Evolutionary conservation across 2,113 vertebrate genomes (phyloP), one percentile per base, ranked within the genome.

Genomic region (Leptocoma aspasia): DNA sequence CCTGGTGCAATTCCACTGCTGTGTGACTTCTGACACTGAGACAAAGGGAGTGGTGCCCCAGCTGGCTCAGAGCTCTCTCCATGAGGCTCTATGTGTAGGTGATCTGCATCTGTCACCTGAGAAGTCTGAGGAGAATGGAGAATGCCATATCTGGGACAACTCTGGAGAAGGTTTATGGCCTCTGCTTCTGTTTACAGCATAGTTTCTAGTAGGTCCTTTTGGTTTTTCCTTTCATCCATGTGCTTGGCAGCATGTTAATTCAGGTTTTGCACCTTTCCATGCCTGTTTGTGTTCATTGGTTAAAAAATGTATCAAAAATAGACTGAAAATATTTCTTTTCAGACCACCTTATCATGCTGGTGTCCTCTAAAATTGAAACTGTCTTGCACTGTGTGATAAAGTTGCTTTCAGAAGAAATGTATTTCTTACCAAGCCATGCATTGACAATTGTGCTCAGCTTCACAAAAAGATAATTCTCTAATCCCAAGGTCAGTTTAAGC

Each of bases 401-500:
- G 81, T 7, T 78, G 26, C n/a, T 86, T 56, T 44, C 31, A 84
- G n/a, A 35, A 82, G 70, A 87, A 88, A 69, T 33, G 19, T n/a
- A 3, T 50, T 79, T 87, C 66, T 69, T 70, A 44, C 30, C 14
- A 14, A 61, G 39, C 20, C 16, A 13, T 30, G 45, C 61, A 16
- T 5, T 54, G 66, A n/a, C 35, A 66, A 53, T 47, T 39, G 27
- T 44, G 53, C 33, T 90, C 49, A 72, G 56, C 59, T 88, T 80
- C 79, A n/a, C 42, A 44, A 24, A 77, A 77, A 54, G 35, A 6
- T 44, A 57, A 60, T 94, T 96, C 31, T 77, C 59, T 81, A 63
- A 86, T 72, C 60, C 61, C 41, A 60, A 64, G 20, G 71, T 90
- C 59, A 75, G 35, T 81, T 90, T 70, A 83, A 88, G n/a, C 50